Evolutionary conservation across 2,888 invertebrate genomes (phyloP).

Genomic region (Lamellibrachia columna): DNA sequence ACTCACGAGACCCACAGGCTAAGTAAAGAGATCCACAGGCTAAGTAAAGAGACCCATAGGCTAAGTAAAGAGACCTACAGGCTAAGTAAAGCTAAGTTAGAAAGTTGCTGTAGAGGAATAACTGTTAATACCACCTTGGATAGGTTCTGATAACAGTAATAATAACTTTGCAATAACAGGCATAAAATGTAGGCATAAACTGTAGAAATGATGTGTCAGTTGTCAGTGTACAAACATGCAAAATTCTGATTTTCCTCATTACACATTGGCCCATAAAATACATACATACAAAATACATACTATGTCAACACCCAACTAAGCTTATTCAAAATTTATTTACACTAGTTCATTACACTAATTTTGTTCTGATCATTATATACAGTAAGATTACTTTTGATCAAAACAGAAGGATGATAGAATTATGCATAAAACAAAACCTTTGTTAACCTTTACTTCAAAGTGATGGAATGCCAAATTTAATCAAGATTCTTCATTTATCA

Average conservation of each 20-base stretch:
- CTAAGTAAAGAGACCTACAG: too few relatives aligned
- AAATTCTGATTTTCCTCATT: too few relatives aligned
- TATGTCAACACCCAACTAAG: too few relatives aligned
- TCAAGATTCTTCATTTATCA: background rate
- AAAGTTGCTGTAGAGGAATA: background rate
- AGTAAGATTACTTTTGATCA: background rate
- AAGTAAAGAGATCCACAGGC: too few relatives aligned
- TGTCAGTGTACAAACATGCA: background rate
- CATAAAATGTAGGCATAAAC: background rate
- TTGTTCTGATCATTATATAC: background rate
- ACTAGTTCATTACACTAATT: too few relatives aligned
- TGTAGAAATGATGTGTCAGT: background rate
- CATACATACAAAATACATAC: too few relatives aligned
- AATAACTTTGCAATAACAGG: background rate
- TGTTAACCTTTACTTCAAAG: background rate
- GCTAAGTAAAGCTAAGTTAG: too few relatives aligned
- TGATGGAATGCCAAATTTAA: background rate
- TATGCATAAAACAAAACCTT: background rate
- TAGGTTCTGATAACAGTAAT: too few relatives aligned
- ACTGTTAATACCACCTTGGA: background rate
- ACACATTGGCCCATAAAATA: too few relatives aligned
- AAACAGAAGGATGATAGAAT: background rate
- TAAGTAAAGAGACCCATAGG: too few relatives aligned
- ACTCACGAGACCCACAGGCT: too few relatives aligned
- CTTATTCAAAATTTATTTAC: too few relatives aligned